Evolutionary conservation across 2,113 vertebrate genomes (phyloP).

Genomic region (Pluvialis apricaria): DNA sequence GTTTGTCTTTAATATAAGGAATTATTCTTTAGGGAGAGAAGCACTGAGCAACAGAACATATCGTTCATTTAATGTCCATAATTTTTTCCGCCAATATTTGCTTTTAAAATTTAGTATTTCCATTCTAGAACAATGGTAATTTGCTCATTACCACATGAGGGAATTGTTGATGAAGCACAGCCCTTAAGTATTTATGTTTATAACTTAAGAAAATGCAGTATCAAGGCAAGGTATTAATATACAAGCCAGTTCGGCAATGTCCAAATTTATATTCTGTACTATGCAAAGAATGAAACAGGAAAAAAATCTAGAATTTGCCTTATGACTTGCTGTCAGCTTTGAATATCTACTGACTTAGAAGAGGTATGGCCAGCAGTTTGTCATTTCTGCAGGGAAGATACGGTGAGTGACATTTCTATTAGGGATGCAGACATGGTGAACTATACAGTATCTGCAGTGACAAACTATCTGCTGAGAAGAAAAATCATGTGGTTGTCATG

Average conservation of each 20-base stretch:
- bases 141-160: neutral
- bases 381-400: neutral
- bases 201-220: neutral
- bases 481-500: neutral
- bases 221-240: neutral
- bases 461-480: neutral
- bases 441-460: neutral
- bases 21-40: neutral
- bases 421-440: neutral
- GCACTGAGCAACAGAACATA: neutral
- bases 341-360: neutral
- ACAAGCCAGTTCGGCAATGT: neutral
- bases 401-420: conserved; percentile 3
- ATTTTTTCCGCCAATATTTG: neutral
- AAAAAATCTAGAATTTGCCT: neutral
- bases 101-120: neutral
- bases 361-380: neutral
- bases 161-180: neutral
- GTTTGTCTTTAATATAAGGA: neutral
- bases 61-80: neutral
- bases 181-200: neutral
- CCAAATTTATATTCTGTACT: neutral
- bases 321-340: neutral
- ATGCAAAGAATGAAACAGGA: neutral
- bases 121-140: neutral